Conservation (phyloP, 2,888 invertebrate genomes). For the Tenthredo scrophulariae region DNA sequence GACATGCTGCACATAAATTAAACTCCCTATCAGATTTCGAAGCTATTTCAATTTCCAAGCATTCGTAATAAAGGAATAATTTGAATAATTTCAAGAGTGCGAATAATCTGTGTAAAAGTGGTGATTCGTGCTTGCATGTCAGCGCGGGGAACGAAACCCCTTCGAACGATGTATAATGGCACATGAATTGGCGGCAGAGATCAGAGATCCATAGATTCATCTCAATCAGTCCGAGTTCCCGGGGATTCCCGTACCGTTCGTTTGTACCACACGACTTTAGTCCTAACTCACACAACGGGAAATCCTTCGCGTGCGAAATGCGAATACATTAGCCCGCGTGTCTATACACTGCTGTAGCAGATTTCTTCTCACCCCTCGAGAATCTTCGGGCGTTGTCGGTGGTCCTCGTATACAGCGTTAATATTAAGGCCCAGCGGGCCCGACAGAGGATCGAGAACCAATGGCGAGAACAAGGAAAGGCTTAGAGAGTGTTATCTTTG, state of each 20-base stretch:
- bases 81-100: conserved; percentile 39
- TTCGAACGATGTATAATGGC: conserved; percentile 27
- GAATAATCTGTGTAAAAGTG: conserved; percentile 41
- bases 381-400: conserved; percentile 50
- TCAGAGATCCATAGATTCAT: conserved; percentile 63
- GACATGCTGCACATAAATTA: conserved; percentile 18
- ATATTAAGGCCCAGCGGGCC: conserved; percentile 51
- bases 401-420: conserved; percentile 45
- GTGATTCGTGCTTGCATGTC: conserved; percentile 45
- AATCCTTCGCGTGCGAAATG: conserved; percentile 46
- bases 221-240: conserved; percentile 61
- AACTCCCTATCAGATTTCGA: background rate
- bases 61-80: conserved; percentile 12
- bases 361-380: conserved; percentile 37
- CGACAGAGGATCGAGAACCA: conserved; percentile 50
- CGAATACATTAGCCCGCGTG: conserved; percentile 31
- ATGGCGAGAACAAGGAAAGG: conserved; percentile 55
- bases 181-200: conserved; percentile 54
- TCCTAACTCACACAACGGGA: conserved; percentile 5
- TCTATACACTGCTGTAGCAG: background rate
- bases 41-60: background rate
- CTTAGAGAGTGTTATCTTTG: conserved; percentile 69
- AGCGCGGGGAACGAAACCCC: conserved; percentile 9
- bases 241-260: conserved; percentile 32
- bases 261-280: background rate